Evolutionary conservation across 1,140 invertebrate genomes (phyloP).

Genomic region (Scylla paramamosain): DNA sequence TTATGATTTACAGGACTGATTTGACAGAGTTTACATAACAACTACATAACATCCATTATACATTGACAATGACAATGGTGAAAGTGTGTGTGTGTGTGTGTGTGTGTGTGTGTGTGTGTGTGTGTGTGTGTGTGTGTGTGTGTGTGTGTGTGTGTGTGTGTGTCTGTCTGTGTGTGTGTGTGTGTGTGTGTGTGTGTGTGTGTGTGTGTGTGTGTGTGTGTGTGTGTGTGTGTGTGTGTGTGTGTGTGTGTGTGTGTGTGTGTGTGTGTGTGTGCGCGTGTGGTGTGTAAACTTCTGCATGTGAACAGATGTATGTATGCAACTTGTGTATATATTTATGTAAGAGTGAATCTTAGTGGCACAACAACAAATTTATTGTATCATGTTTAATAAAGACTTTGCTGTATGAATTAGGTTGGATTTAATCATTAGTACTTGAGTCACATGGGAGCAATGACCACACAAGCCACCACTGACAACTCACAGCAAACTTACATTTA

Average conservation of each 20-base stretch:
- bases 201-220: too few species aligned
- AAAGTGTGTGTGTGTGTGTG: too few species aligned
- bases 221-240: too few species aligned
- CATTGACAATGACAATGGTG: neutral
- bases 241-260: too few species aligned
- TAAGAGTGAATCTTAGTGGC: neutral
- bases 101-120: too few species aligned
- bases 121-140: too few species aligned
- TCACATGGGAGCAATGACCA: constrained; percentile 7
- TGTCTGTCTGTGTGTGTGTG: too few species aligned
- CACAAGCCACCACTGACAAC: constrained; percentile 27
- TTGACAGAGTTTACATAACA: neutral
- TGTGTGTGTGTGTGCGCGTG: too few species aligned
- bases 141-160: too few species aligned
- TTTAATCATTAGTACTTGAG: neutral
- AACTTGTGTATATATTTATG: neutral
- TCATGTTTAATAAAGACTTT: neutral
- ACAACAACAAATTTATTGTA: constrained; percentile 4
- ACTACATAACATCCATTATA: neutral
- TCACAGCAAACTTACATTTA: neutral
- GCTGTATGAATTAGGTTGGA: neutral
- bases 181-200: too few species aligned
- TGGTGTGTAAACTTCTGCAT: too few species aligned
- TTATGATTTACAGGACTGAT: neutral
- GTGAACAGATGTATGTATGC: too few species aligned